These are phyloP conservation scores for Ancistrus triradiatus DNA, from an alignment of 2,113 vertebrate genomes.

Conservation along the genomic window DNA sequence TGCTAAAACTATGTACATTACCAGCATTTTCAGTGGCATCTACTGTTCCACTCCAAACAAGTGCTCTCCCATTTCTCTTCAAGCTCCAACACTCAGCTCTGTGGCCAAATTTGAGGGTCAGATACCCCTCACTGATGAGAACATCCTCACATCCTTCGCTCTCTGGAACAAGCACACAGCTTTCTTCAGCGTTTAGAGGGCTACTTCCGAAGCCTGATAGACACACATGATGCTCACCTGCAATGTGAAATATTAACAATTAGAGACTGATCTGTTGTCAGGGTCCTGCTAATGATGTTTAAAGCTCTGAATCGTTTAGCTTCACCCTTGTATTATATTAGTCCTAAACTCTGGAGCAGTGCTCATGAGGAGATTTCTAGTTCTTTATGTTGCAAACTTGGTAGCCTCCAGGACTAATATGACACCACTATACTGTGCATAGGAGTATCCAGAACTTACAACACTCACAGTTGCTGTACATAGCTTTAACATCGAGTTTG, in stretches of 20 bases:
- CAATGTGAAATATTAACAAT: not conserved
- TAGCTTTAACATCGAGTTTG: too few relatives aligned
- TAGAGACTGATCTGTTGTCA: not conserved
- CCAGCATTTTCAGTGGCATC: slow-evolving; percentile 39
- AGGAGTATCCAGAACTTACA: too few relatives aligned
- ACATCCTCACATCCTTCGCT: slow-evolving; percentile 67
- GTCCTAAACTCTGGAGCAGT: too few relatives aligned
- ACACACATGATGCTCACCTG: slow-evolving; percentile 50
- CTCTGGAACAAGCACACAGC: not conserved
- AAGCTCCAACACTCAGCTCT: slow-evolving; percentile 60
- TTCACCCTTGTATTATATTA: too few relatives aligned
- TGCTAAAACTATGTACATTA: slow-evolving; percentile 24
- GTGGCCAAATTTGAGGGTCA: slow-evolving; percentile 64
- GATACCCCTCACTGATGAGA: slow-evolving; percentile 65
- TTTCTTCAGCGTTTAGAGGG: not conserved
- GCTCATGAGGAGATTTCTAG: too few relatives aligned
- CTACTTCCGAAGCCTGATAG: slow-evolving; percentile 60
- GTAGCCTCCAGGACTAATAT: too few relatives aligned
- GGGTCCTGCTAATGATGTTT: too few relatives aligned
- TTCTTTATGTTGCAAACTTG: too few relatives aligned
- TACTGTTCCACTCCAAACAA: slow-evolving; percentile 60
- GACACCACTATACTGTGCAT: too few relatives aligned
- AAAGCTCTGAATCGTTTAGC: too few relatives aligned
- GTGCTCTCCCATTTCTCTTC: slow-evolving; percentile 52
- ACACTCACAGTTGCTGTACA: too few relatives aligned